A percentile compares a stretch with the other conserved stretches of the same genome.
Evolutionary conservation across 92 coral and sea anemone genomes (phyloP).

Genomic region (Actinernus sp.): DNA sequence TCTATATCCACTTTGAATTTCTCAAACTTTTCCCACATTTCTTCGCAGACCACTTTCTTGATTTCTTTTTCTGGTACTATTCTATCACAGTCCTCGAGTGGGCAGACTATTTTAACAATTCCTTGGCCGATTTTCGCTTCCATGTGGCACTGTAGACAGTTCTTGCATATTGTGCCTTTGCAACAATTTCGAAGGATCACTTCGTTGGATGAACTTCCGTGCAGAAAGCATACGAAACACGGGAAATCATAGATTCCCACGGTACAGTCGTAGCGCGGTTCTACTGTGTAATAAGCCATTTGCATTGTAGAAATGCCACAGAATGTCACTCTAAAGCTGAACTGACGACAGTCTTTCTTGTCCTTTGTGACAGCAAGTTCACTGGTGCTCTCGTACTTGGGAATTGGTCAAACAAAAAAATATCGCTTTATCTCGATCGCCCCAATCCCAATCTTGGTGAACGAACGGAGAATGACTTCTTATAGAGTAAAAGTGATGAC

Average conservation of each 20-base stretch:
- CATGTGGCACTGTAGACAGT: conserved; percentile 74
- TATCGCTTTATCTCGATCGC: too few relatives aligned
- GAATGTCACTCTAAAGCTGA: too few relatives aligned
- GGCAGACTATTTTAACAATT: conserved; percentile 79
- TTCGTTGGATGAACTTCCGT: conserved; percentile 58
- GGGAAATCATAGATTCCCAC: conserved; percentile 60
- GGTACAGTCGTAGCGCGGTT: conserved; percentile 42
- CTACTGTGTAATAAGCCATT: neutral
- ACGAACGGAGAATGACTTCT: too few relatives aligned
- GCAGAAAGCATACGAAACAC: conserved; percentile 76
- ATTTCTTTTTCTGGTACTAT: conserved; percentile 62
- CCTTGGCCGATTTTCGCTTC: conserved; percentile 75
- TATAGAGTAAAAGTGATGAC: too few relatives aligned
- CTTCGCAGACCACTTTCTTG: conserved; percentile 40
- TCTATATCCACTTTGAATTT: conserved; percentile 79
- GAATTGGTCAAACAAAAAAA: too few relatives aligned
- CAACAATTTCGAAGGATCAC: conserved; percentile 74
- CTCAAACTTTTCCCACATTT: conserved; percentile 56
- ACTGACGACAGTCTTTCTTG: too few relatives aligned
- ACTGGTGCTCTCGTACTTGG: too few relatives aligned
- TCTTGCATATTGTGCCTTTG: conserved; percentile 62
- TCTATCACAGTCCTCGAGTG: conserved; percentile 82
- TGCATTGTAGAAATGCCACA: too few relatives aligned
- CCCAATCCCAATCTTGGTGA: too few relatives aligned
- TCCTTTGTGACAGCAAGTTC: too few relatives aligned